Evolutionary conservation across 2,113 vertebrate genomes (phyloP), one percentile per base, ranked within the genome.

Genomic region (Boleophthalmus pectinirostris): DNA sequence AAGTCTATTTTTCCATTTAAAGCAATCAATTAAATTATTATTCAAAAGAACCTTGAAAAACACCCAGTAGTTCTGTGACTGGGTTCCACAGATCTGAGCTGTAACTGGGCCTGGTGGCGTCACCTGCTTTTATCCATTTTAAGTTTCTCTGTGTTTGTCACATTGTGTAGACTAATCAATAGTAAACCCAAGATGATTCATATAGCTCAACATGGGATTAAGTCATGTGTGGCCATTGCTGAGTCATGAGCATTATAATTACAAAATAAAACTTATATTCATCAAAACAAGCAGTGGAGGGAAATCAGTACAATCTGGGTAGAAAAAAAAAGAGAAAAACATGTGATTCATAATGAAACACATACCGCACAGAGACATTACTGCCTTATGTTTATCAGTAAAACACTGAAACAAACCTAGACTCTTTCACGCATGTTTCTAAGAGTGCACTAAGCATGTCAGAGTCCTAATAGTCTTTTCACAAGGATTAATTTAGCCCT

Each of bases 401-500:
- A 54, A 54, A 54, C 20, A 54, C 0, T n/a, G 5, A 25, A 58
- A 25, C 18, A 38, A 58, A 64, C 18, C 33, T 64, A n/a, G 7
- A 43, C 10, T 43, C 23, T 13, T 12, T 21, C 29, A 63, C 11
- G 18, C n/a, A 3, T 80, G 78, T 78, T 18, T 69, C 58, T 0
- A 51, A 38, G 63, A 75, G 65, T 70, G 46, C 15, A 13, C 11
- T 18, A 15, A 77, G 65, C 38, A 51, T 70, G 46, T 60, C 68
- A 29, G 13, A 72, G 71, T 72, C 68, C 73, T 43, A 45, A 64
- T 24, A 68, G 38, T 75, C 57, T 63, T 75, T 85, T 84, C 73
- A 70, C 69, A 16, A 15, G 78, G 88, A 89, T 92, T 85, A 85
- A 74, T 83, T 64, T 70, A 78, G 69, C 72, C 78, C 69, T 83